Percentiles rank a stretch among this genome's conserved stretches.
These are phyloP conservation scores for Lutjanus campechanus DNA, from an alignment of 2,797 vertebrate species.

Conservation along the genomic window DNA sequence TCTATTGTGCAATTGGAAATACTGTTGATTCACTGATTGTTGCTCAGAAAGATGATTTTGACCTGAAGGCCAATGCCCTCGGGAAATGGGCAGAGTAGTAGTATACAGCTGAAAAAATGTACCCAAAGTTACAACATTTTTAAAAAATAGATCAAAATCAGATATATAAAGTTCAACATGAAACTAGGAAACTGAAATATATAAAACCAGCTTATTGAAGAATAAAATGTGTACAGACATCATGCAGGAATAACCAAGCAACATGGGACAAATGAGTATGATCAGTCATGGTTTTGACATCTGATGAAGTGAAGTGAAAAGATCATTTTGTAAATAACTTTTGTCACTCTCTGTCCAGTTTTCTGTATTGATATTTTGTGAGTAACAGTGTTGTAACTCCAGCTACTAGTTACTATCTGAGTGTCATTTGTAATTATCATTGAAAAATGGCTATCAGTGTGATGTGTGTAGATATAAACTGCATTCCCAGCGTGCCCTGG, in stretches of 20 bases:
- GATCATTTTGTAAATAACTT: no score
- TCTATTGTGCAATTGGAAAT: fast-evolving
- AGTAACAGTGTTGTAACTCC: background rate
- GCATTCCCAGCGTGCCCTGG: background rate
- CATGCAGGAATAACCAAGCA: background rate
- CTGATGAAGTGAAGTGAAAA: no score
- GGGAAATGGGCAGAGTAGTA: constrained; percentile 19
- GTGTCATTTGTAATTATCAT: background rate
- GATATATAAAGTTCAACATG: background rate
- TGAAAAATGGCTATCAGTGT: background rate
- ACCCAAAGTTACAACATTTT: background rate
- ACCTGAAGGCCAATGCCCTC: constrained; percentile 32
- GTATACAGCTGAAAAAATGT: background rate
- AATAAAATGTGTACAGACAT: background rate
- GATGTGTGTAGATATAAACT: background rate
- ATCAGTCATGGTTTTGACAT: background rate
- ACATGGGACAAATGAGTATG: background rate
- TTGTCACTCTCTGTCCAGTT: background rate
- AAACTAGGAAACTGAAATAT: background rate
- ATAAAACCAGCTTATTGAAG: no score
- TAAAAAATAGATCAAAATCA: no score
- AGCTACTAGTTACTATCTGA: background rate
- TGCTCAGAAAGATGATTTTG: constrained; percentile 26
- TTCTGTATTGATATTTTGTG: background rate
- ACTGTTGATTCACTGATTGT: background rate